These are phyloP conservation scores for Micromys minutus DNA, from an alignment of 2,113 vertebrate genomes.

Conservation along the genomic window DNA sequence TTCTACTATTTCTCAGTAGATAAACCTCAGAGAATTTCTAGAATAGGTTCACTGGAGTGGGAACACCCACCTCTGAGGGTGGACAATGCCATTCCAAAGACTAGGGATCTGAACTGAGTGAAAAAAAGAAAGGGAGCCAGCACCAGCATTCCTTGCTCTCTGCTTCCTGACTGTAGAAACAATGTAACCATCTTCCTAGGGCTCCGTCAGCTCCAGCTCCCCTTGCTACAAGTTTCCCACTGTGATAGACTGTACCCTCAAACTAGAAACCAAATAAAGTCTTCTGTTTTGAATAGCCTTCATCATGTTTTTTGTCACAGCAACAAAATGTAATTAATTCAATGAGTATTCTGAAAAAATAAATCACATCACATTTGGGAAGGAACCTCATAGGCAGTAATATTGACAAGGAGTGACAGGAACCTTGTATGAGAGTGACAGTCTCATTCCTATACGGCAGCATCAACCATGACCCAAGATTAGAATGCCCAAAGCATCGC, in stretches of 20 bases:
- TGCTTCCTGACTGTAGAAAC: neutral
- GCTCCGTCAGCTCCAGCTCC: too few species aligned
- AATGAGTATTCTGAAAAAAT: neutral
- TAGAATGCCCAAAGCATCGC: neutral
- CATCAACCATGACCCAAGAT: neutral
- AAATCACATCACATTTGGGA: neutral
- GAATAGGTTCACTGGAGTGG: neutral
- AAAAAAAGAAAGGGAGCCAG: neutral
- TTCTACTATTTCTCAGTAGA: neutral
- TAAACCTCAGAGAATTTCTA: neutral
- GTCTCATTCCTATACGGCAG: neutral
- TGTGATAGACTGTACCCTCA: neutral
- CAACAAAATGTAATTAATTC: neutral
- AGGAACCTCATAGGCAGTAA: neutral
- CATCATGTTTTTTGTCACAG: neutral
- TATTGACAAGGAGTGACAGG: neutral
- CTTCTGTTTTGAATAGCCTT: neutral
- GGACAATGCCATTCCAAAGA: too few species aligned
- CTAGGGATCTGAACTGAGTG: neutral
- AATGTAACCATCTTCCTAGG: neutral
- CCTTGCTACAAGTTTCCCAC: neutral
- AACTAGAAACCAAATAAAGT: neutral
- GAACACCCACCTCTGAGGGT: neutral
- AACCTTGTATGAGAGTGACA: too few species aligned
- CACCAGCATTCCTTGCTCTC: too few species aligned